Conservation (phyloP, 2,888 invertebrate species). For the Drosophila rellima region DNA sequence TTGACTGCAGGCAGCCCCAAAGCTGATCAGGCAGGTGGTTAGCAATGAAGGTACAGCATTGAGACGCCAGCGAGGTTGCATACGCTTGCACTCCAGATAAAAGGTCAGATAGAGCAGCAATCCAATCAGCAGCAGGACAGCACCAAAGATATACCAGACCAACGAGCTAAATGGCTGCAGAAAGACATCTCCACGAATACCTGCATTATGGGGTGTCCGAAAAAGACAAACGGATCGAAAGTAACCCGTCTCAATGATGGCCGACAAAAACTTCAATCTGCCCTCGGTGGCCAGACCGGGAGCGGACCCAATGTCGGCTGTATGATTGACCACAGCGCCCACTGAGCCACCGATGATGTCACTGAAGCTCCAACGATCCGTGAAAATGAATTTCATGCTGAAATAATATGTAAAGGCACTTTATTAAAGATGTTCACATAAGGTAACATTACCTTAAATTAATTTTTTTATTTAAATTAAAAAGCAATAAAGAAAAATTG, state of each 20-base stretch:
- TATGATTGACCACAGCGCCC: conserved; percentile 69
- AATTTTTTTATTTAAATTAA: neutral
- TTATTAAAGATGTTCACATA: neutral
- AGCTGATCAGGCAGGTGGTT: conserved; percentile 83
- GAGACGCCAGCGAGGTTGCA: conserved; percentile 41
- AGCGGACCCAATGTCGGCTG: conserved; percentile 73
- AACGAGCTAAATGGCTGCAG: conserved; percentile 87
- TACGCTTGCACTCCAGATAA: conserved; percentile 64
- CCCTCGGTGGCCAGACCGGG: conserved; percentile 59
- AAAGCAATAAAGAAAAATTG: too few species aligned
- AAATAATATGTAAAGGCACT: neutral
- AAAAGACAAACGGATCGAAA: conserved; percentile 87
- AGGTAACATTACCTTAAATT: neutral
- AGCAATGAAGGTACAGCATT: conserved; percentile 79
- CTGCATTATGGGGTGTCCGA: conserved; percentile 87
- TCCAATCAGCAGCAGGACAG: conserved; percentile 81
- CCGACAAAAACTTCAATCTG: conserved; percentile 60
- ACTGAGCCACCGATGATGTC: conserved; percentile 76
- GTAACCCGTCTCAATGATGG: conserved; percentile 66
- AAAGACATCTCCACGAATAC: conserved; percentile 88
- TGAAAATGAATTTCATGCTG: conserved; percentile 70
- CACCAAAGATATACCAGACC: conserved; percentile 87
- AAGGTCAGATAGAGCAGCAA: conserved; percentile 84
- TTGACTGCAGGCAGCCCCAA: conserved; percentile 87
- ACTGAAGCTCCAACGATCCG: conserved; percentile 72